phyloP scores from a whole-genome alignment of 2,113 vertebrate genomes.

The Ancistrus triradiatus region DNA sequence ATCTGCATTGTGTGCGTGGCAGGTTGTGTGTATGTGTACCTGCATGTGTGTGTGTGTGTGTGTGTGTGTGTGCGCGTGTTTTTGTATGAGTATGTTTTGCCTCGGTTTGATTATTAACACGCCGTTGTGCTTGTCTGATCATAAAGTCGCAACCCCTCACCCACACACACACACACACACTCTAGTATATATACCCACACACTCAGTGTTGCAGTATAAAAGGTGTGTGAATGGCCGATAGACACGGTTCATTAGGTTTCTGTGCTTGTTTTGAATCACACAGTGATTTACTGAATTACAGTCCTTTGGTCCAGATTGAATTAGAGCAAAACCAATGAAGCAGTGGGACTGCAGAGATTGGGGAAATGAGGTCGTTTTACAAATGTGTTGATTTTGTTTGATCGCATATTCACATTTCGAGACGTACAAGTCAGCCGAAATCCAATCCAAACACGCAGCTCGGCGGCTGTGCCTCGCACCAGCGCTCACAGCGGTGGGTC shows the following conservation, averaged over 20 bases:
- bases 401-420: not conserved
- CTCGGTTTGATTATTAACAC: slow-evolving; percentile 45
- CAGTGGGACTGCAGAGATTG: not conserved
- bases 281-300: slow-evolving; percentile 17
- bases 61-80: slow-evolving; percentile 32
- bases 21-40: slow-evolving; percentile 38
- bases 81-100: slow-evolving; percentile 32
- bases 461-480: no score
- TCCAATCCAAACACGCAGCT: no score
- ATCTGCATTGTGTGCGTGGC: slow-evolving; percentile 44
- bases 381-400: not conserved
- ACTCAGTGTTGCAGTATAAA: slow-evolving; percentile 7
- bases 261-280: slow-evolving; percentile 18
- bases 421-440: no score
- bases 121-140: slow-evolving; percentile 40
- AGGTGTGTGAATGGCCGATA: slow-evolving; percentile 11
- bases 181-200: slow-evolving; percentile 7
- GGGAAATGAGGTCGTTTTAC: not conserved
- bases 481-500: no score
- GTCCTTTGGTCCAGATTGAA: slow-evolving; percentile 18
- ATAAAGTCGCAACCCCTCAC: slow-evolving; percentile 14
- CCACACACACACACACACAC: slow-evolving; percentile 19
- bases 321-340: slow-evolving; percentile 11
- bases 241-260: slow-evolving; percentile 24
- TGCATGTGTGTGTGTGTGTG: slow-evolving; percentile 36